A percentile compares a stretch with the other conserved stretches of the same genome.
These are phyloP conservation scores for Otolemur garnettii DNA, from an alignment of 2,113 vertebrate genomes.

Conservation along the genomic window DNA sequence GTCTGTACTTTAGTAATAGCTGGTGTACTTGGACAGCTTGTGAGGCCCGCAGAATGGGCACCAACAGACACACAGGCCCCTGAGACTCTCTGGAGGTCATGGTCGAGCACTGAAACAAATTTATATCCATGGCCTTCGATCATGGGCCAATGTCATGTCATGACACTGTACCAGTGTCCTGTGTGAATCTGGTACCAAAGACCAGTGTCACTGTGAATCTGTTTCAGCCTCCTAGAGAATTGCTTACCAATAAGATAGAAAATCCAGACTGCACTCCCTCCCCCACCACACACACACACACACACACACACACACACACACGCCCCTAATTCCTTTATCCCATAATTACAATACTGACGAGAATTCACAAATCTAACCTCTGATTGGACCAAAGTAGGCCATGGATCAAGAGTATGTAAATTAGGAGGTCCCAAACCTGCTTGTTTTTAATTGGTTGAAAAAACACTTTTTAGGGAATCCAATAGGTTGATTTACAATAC, in stretches of 20 bases:
- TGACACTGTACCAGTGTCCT: no score
- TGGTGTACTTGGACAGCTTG: not conserved
- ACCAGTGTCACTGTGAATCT: not conserved
- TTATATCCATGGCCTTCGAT: not conserved
- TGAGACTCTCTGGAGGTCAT: not conserved
- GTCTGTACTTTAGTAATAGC: not conserved
- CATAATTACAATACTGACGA: not conserved
- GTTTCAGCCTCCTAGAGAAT: not conserved
- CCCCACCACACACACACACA: not conserved
- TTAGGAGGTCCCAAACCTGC: not conserved
- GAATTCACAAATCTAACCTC: no score
- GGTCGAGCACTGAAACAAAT: not conserved
- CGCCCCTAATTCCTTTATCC: no score
- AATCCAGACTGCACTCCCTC: not conserved
- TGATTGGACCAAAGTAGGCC: not conserved
- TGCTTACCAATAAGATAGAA: not conserved
- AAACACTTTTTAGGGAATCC: rapidly evolving
- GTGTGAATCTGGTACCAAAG: no score
- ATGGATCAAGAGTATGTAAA: not conserved
- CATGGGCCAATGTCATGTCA: no score
- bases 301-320: not conserved
- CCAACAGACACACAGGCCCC: not conserved
- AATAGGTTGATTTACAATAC: not conserved
- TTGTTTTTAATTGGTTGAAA: not conserved
- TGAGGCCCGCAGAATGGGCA: not conserved